A percentile compares a stretch with the other conserved stretches of the same genome.
Conservation (phyloP, 2,113 vertebrate species). For the Syngnathus floridae region DNA sequence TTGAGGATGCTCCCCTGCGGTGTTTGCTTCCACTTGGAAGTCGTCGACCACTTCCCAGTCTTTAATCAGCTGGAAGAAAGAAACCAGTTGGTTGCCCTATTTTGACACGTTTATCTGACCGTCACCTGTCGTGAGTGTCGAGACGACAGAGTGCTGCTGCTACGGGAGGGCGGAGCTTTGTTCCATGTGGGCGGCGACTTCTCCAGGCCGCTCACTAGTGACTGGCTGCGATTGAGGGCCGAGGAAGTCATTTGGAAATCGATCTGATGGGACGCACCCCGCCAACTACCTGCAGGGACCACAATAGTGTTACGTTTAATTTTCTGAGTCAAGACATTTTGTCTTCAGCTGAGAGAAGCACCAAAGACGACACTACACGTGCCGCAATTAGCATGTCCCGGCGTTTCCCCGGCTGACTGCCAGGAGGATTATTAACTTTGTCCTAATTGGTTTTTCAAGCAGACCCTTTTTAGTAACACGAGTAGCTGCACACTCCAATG, state of each 20-base stretch:
- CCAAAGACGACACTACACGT: not conserved
- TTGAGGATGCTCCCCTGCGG: constrained; percentile 42
- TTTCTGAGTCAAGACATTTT: too few relatives aligned
- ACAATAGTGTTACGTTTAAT: not conserved
- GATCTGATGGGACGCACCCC: not conserved
- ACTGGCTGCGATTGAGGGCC: constrained; percentile 53
- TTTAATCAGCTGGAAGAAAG: constrained; percentile 43
- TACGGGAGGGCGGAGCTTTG: constrained; percentile 70
- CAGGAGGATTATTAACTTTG: constrained; percentile 53
- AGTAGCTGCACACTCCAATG: not conserved
- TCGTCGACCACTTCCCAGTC: constrained; percentile 89
- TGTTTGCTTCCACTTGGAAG: constrained; percentile 20
- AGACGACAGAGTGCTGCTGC: constrained; percentile 78
- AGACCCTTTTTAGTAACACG: constrained; percentile 49
- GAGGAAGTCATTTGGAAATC: constrained; percentile 42
- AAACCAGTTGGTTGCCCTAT: not conserved
- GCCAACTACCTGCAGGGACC: not conserved
- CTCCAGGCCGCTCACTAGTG: constrained; percentile 76
- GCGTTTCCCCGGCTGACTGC: not conserved
- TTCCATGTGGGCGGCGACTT: constrained; percentile 55
- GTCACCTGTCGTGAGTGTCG: constrained; percentile 63
- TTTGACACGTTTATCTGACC: not conserved
- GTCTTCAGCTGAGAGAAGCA: too few relatives aligned
- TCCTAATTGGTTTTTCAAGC: constrained; percentile 66
- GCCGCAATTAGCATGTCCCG: not conserved